Base-by-base conservation (phyloP, 92 coral and sea anemone genomes). In the Porites lobata region DNA sequence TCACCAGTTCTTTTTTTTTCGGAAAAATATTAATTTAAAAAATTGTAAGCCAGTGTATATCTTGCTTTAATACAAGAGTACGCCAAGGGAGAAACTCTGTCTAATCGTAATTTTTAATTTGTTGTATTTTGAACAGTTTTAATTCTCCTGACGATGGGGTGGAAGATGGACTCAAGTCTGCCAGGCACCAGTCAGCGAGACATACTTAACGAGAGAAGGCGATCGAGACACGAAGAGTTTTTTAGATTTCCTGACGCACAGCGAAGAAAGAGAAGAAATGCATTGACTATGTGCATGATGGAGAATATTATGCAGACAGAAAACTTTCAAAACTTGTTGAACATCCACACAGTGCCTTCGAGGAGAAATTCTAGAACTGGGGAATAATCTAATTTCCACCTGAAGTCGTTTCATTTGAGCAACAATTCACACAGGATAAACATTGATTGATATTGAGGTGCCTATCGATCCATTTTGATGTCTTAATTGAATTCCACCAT, bases 301-400 rank as follows among this genome's bases (percentile, higher is more conserved):
- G 87, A 84, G 18, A 63, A 84, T 17, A 15, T 84, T 0, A 61
- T 84, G 10, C 62, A 64, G 6, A 9, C 81, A 2, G 73, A 73
- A 57, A 52, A 74, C 87, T 72, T 84, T 43, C 80, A 74, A 84
- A 84, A 53, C 51, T 50, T 84, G 75, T n/a, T 75, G 8, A 84
- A 84, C 62, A 83, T 61, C 50, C n/a, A 61, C 67, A 12, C 64
- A 12, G 19, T 38, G 6, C 47, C 47, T 38, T 38, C 72, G 6
- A 84, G 87, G 50, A 64, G 80, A 84, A 65, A 66, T 14, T 84
- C 81, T 51, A 22, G 87, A 59, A 29, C 43, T 1, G 86, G 8
- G 8, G 78, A 82, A 18, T 82, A 81, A 26, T 1, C 50, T 43
- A 2, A 9, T 3, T 29, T 52, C 21, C 77, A n/a, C 43, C 9